Evolutionary conservation across 2,113 vertebrate species (phyloP).

Genomic region (Eurystomus gularis): DNA sequence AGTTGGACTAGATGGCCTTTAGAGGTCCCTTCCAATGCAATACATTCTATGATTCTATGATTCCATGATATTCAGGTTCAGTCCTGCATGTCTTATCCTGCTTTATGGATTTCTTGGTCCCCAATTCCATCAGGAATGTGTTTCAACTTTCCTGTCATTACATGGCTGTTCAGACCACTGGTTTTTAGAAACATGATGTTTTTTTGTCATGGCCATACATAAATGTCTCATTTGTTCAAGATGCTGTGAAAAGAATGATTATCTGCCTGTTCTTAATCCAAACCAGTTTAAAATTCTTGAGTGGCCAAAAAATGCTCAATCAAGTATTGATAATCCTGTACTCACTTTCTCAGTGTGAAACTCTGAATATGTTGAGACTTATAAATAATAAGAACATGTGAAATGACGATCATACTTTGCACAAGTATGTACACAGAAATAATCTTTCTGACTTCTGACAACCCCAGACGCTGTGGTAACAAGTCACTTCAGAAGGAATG

Average conservation of each 20-base stretch:
- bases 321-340: background rate
- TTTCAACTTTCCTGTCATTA: background rate
- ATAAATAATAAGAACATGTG: background rate
- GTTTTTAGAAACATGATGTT: background rate
- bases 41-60: too few species aligned
- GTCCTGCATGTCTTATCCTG: background rate
- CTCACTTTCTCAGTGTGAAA: background rate
- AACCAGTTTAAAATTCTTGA: background rate
- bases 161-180: background rate
- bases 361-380: background rate
- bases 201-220: background rate
- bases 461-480: background rate
- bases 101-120: background rate
- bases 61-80: background rate
- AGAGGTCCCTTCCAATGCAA: too few species aligned
- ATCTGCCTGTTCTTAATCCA: background rate
- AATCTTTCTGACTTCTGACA: background rate
- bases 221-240: background rate
- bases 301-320: background rate
- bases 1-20: too few species aligned
- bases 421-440: background rate
- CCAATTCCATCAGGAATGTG: background rate
- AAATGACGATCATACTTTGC: background rate
- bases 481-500: constrained; percentile 10
- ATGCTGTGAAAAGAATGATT: background rate